Base-by-base conservation (phyloP, 2,888 invertebrate species). In the Empis stercorea region DNA sequence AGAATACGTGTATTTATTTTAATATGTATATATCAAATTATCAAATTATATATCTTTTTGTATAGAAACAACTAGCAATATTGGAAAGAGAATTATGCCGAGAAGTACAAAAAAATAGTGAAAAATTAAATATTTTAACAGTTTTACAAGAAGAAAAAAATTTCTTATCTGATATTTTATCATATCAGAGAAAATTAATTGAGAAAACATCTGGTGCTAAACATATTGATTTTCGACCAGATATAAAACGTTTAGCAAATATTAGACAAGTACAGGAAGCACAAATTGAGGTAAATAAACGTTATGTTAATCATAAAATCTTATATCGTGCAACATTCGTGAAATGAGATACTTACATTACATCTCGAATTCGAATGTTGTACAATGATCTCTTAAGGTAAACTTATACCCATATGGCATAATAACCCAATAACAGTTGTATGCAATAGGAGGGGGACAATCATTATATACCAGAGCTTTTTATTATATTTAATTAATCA, bases 141-240 rank as follows among this genome's bases (percentile, higher is more conserved):
- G 62, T 76, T n/a, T 61, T 80, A 27, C 73, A 72, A 40, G 73
- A 72, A 44, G 77, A 79, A 54, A 72, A 72, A 53, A 63, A 67
- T 4, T 68, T 72, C 45, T 56, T 79, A n/a, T 57, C 60, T 3
- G 67, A 67, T 40, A 48, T 72, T 6, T 54, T 75, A 13, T 61
- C 62, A 14, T 52, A 58, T 20, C 73, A 75, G 57, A 50, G 55
- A 3, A 59, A 58, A 30, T 14, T 46, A 10, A 23, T 39, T 17
- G 53, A 57, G 2, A 59, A 59, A 39, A 30, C 30, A 16, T 30
- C 16, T 14, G 15, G 9, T 10, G 15, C 17, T 1, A 40, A 39
- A 17, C 38, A 32, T 4, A 23, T 43, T 39, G 49, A 51, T 39
- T 44, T 48, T 14, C 43, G 47, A 14, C 54, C 50, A 10, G 67